phyloP scores from a whole-genome alignment of 2,797 vertebrate species.

The Lacerta agilis region DNA sequence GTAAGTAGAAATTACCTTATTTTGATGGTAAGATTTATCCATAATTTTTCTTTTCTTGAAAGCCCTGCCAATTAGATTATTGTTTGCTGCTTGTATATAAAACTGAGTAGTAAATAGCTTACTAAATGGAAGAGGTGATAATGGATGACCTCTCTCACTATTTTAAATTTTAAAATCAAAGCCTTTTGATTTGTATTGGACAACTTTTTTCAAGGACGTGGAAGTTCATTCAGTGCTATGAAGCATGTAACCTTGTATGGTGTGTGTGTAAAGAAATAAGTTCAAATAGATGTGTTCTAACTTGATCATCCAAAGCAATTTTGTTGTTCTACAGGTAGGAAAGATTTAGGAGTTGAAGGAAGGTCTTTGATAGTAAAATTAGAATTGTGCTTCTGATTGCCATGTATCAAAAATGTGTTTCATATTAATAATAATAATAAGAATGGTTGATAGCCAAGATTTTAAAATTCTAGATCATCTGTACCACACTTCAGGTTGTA shows the following conservation, averaged over 20 bases:
- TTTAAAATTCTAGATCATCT: neutral
- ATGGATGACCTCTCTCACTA: neutral
- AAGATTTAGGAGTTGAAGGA: neutral
- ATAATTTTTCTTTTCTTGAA: neutral
- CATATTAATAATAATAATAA: too few relatives aligned
- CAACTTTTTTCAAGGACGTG: neutral
- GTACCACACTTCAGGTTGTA: neutral
- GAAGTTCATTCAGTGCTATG: neutral
- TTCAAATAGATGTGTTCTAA: neutral
- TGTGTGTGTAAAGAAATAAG: neutral
- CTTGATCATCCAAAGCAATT: conserved; percentile 6
- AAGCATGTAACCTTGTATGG: neutral
- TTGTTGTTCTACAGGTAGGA: neutral
- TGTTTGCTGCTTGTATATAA: neutral
- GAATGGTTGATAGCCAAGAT: neutral
- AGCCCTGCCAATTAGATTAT: neutral
- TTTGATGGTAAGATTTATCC: neutral
- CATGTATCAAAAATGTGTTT: neutral
- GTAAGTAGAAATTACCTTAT: conserved; percentile 71
- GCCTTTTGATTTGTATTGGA: neutral
- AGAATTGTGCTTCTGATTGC: neutral
- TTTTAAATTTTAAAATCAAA: neutral
- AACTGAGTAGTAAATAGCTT: neutral
- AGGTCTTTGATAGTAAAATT: neutral
- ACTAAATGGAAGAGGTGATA: neutral